phyloP scores from a whole-genome alignment of 1,140 invertebrate genomes.

The Chrysomallon squamiferum region DNA sequence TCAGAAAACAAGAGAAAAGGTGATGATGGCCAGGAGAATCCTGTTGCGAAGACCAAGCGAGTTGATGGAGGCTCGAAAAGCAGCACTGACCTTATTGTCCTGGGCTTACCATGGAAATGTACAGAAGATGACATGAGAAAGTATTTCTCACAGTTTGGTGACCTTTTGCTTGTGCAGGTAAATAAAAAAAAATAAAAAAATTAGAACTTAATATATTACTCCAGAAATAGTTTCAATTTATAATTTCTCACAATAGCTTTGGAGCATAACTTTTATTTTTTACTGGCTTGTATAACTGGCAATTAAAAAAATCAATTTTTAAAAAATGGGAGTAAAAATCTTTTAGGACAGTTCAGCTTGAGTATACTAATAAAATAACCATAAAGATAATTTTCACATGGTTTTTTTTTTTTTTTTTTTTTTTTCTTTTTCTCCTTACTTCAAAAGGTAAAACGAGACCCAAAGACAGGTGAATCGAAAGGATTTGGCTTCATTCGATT shows the following conservation, averaged over 20 bases:
- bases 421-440: too few relatives aligned
- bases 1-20: conserved; percentile 95
- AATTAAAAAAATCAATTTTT: too few relatives aligned
- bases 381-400: too few relatives aligned
- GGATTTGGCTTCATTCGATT: conserved; percentile 67
- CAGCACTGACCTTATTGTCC: conserved; percentile 90
- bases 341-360: too few relatives aligned
- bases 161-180: conserved; percentile 65
- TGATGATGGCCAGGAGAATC: conserved; percentile 91
- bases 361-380: too few relatives aligned
- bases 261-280: too few relatives aligned
- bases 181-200: not conserved
- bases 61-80: conserved; percentile 77
- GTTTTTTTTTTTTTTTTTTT: too few relatives aligned
- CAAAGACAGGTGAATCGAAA: conserved; percentile 61
- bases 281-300: too few relatives aligned
- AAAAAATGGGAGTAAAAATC: too few relatives aligned
- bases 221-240: too few relatives aligned
- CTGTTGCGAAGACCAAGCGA: conserved; percentile 78
- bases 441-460: conserved; percentile 66
- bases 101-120: conserved; percentile 68
- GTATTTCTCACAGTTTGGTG: conserved; percentile 67
- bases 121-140: conserved; percentile 63
- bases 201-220: too few relatives aligned
- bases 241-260: too few relatives aligned